These are phyloP conservation scores for Matsumyia berberina DNA, from an alignment of 2,888 invertebrate species.

Conservation along the genomic window DNA sequence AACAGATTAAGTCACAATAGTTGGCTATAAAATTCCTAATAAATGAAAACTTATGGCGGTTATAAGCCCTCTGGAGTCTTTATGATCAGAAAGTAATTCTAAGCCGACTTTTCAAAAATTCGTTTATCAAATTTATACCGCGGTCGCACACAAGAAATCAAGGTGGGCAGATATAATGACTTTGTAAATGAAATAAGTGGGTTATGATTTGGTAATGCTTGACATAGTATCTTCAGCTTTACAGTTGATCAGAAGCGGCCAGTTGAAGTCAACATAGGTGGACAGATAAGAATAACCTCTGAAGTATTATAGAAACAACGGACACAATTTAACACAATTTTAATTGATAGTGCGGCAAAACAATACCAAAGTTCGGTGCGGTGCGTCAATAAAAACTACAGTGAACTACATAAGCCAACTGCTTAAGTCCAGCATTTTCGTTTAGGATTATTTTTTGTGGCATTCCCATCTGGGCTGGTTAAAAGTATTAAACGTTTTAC, in stretches of 20 bases:
- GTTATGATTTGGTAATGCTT: constrained; percentile 27
- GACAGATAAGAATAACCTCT: background rate
- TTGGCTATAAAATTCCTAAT: background rate
- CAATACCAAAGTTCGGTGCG: background rate
- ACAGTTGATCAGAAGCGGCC: background rate
- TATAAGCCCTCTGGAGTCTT: background rate
- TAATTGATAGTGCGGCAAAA: background rate
- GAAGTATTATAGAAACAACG: background rate
- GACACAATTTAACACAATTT: constrained; percentile 1
- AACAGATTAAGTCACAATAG: background rate
- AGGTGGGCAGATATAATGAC: background rate
- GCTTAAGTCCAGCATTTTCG: constrained; percentile 5
- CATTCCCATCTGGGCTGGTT: background rate
- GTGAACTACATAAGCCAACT: constrained; percentile 5
- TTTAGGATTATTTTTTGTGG: constrained; percentile 4
- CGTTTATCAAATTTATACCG: constrained; percentile 18
- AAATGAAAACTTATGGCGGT: background rate
- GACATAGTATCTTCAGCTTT: background rate
- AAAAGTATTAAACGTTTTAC: constrained; percentile 3
- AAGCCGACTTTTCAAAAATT: background rate
- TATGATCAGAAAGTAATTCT: constrained; percentile 5
- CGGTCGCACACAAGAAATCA: background rate
- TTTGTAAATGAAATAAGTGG: constrained; percentile 26
- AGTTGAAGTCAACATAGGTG: background rate
- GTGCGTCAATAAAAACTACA: constrained; percentile 1